Conservation (phyloP, 2,113 vertebrate species). For the Eudyptes chrysolophus region DNA sequence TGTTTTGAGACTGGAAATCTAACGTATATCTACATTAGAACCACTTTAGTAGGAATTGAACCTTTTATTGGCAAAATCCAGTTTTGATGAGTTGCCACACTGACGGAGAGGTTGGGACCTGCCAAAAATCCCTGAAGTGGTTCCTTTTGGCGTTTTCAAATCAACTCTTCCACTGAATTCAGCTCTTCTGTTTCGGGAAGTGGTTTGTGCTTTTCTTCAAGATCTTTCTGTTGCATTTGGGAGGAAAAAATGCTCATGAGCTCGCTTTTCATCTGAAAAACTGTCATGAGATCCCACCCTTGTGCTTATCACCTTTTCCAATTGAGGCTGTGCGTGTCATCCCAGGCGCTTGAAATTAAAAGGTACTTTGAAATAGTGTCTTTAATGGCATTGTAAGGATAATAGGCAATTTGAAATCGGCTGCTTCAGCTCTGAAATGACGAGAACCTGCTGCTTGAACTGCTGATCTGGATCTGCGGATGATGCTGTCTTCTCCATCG, state of each 20-base stretch:
- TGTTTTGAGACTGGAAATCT: neutral
- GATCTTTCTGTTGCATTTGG: neutral
- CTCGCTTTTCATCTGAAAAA: constrained; percentile 19
- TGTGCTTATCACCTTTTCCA: constrained; percentile 26
- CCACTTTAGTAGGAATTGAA: fast-evolving
- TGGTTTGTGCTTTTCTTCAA: neutral
- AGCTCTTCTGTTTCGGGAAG: neutral
- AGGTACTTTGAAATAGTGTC: neutral
- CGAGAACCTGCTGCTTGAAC: neutral
- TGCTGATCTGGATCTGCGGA: neutral
- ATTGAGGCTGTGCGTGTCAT: neutral
- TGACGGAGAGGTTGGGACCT: neutral
- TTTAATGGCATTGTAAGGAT: neutral
- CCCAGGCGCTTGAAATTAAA: constrained; percentile 33
- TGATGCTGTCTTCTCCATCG: neutral
- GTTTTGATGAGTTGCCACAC: neutral
- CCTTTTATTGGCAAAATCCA: neutral
- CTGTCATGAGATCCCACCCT: neutral
- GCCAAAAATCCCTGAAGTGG: neutral
- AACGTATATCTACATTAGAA: neutral
- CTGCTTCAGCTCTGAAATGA: neutral
- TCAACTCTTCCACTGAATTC: fast-evolving
- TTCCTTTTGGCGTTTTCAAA: neutral
- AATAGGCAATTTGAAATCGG: neutral
- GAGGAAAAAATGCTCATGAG: neutral